phyloP scores from a whole-genome alignment of 2,888 invertebrate genomes.

The Rotaria magnacalcarata region DNA sequence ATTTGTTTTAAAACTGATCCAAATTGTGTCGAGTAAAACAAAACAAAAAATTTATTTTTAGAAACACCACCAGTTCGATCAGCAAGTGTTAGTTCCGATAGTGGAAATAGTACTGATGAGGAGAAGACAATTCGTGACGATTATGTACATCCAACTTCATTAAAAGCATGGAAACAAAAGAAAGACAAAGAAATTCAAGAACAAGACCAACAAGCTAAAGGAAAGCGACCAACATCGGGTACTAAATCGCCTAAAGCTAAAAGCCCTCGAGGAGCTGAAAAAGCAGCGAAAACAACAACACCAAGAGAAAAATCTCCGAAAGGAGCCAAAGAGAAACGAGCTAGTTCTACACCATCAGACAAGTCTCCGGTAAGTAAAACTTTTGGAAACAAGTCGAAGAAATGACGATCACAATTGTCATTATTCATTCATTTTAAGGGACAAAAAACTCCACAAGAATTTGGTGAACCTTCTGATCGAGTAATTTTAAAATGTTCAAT shows the following conservation, averaged over 20 bases:
- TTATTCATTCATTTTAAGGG: not conserved
- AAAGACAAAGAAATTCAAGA: constrained; percentile 38
- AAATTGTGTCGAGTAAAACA: too few relatives aligned
- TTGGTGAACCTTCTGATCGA: not conserved
- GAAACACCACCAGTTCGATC: not conserved
- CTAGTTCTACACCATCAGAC: not conserved
- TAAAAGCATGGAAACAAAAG: constrained; percentile 45
- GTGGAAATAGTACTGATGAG: not conserved
- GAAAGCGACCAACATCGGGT: constrained; percentile 40
- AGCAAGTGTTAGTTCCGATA: not conserved
- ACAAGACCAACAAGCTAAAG: constrained; percentile 2
- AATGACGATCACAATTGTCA: too few relatives aligned
- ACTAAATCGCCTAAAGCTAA: not conserved
- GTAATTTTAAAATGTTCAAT: not conserved
- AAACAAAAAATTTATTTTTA: not conserved
- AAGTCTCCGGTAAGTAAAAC: not conserved
- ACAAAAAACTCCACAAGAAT: not conserved
- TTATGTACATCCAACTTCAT: constrained; percentile 42
- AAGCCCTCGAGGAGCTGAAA: constrained; percentile 45
- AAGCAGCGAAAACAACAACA: constrained; percentile 37
- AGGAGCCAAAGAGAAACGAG: constrained; percentile 14
- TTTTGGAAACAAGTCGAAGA: too few relatives aligned
- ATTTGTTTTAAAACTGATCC: not conserved
- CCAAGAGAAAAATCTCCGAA: constrained; percentile 37
- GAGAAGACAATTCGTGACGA: not conserved